Evolutionary conservation across 2,113 vertebrate genomes (phyloP), one percentile per base, ranked within the genome.

Genomic region (Gopherus evgoodei): DNA sequence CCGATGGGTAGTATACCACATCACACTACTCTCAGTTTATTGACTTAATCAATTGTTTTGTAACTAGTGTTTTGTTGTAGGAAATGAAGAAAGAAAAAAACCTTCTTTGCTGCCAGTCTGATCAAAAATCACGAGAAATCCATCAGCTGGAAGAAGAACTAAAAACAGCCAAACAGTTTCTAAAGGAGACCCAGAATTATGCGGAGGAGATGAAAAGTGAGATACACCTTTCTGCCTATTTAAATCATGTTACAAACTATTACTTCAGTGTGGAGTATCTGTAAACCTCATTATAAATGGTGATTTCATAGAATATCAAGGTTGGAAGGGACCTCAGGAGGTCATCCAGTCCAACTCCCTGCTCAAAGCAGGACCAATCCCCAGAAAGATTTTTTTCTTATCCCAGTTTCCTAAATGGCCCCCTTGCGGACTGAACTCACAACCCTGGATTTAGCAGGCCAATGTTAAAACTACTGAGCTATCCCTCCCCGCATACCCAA

Each of bases 171-270:
- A 98, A 98, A 79, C 97, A 98, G 79, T 98, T 93, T 94, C 93
- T 99, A 91, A 98, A 98, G 81, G 97, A 98, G 93, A 99, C 97
- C 84, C 98, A 99, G 92, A 97, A 90, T 65, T 97, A 98, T 87
- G 95, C 97, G 6, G 99, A 99, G 93, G 99, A 99, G 87, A 94
- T 99, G 89, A 99, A 97, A 98, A 98, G 99, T 99, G 96, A 98
- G 97, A 96, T 75, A 78, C 0, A 0, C 25, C 25, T 91, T 95
- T 91, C 72, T 69, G n/a, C 91, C 72, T 87, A 29, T 2, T 59
- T 54, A 88, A 59, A 44, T 44, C 3, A 24, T 91, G 38, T 81
- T 90, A 13, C 7, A 5, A 53, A 62, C 59, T 8, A 44, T 76
- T 42, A 24, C 38, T 56, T 19, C 54, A 24, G 25, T 93, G 13